Evolutionary conservation across 2,797 vertebrate species (phyloP).

Genomic region (Argya squamiceps): DNA sequence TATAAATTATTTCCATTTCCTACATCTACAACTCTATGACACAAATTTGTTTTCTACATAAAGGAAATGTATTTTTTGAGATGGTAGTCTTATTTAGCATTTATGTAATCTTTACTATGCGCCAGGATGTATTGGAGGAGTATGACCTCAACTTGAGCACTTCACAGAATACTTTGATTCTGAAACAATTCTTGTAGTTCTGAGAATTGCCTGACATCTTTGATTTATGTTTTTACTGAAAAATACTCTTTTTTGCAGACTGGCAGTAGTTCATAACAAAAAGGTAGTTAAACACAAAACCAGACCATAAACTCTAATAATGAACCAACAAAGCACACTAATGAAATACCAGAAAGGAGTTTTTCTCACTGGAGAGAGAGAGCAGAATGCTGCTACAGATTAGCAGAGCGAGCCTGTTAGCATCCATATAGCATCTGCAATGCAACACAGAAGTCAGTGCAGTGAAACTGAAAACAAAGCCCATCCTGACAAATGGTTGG

Average conservation of each 20-base stretch:
- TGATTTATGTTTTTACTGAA: background rate
- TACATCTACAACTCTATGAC: background rate
- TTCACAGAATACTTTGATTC: background rate
- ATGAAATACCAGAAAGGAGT: background rate
- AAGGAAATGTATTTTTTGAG: slow-evolving; percentile 18
- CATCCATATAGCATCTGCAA: background rate
- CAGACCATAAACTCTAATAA: background rate
- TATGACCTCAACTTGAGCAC: background rate
- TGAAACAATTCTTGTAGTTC: background rate
- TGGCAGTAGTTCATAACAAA: background rate
- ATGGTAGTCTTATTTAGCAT: slow-evolving; percentile 21
- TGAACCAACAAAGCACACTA: background rate
- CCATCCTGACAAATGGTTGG: background rate
- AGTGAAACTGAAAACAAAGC: slow-evolving; percentile 8
- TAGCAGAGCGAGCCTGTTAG: background rate
- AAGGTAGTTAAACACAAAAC: background rate
- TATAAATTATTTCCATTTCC: slow-evolving; percentile 26
- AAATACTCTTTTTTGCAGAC: background rate
- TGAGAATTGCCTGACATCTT: background rate
- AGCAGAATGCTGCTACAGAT: background rate
- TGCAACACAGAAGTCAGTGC: background rate
- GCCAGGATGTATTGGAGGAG: background rate
- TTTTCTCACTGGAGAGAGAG: background rate
- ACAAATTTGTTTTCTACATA: background rate
- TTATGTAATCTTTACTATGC: background rate